Conservation (phyloP, 2,797 vertebrate species). For the Tympanoctomys barrerae region DNA sequence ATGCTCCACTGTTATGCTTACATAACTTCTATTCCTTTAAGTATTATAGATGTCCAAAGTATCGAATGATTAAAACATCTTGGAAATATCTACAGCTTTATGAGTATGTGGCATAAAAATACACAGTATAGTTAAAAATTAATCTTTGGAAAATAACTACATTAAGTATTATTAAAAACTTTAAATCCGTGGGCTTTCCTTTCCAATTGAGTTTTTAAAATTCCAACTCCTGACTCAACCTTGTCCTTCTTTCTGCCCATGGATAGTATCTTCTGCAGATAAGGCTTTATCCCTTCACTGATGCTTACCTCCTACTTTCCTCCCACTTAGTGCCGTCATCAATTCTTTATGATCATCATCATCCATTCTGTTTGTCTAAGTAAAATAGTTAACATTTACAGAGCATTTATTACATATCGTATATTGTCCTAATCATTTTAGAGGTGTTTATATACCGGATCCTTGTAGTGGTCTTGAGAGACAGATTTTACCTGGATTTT, state of each 20-base stretch:
- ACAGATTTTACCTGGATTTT: background rate
- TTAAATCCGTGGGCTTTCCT: background rate
- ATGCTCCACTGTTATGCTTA: background rate
- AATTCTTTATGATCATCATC: background rate
- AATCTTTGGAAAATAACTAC: background rate
- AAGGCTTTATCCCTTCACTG: background rate
- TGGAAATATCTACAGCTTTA: background rate
- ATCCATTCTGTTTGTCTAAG: background rate
- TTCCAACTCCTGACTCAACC: background rate
- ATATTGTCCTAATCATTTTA: background rate
- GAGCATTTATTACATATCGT: background rate
- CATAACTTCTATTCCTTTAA: background rate
- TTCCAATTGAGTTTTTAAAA: background rate
- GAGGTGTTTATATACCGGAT: background rate
- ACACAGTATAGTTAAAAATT: background rate
- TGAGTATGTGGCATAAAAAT: background rate
- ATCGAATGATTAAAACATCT: background rate
- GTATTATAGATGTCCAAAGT: background rate
- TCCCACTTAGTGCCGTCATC: background rate
- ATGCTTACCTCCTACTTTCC: background rate
- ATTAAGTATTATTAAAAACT: background rate
- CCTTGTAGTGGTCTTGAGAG: background rate
- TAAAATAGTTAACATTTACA: background rate
- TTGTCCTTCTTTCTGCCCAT: background rate
- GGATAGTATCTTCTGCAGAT: background rate